A percentile compares a stretch with the other conserved stretches of the same genome.
Conservation (phyloP, 2,797 vertebrate species). For the Australoheros facetus region DNA sequence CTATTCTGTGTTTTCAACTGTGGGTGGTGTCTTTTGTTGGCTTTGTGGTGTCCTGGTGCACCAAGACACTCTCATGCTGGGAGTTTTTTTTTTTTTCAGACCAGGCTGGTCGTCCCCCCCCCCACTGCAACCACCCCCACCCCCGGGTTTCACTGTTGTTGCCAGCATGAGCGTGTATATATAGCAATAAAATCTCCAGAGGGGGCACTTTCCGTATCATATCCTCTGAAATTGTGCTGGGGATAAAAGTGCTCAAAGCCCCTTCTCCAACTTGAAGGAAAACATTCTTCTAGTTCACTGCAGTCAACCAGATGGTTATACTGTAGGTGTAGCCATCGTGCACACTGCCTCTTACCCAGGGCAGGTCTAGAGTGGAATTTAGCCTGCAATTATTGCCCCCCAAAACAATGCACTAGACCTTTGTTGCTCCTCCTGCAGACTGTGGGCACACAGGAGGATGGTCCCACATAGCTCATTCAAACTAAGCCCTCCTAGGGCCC, state of each 20-base stretch:
- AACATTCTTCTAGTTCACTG: neutral
- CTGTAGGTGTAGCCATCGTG: neutral
- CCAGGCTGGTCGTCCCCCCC: neutral
- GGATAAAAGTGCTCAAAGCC: neutral
- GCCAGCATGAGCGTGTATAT: neutral
- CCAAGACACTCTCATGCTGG: neutral
- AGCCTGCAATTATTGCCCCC: neutral
- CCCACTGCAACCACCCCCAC: neutral
- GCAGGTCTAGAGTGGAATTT: neutral
- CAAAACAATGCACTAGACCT: neutral
- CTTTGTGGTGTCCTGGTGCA: conserved; percentile 21
- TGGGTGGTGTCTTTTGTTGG: conserved; percentile 24
- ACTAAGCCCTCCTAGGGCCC: too few relatives aligned
- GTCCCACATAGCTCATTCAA: neutral
- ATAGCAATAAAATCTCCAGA: neutral
- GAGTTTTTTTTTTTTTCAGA: neutral
- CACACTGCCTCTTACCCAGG: neutral
- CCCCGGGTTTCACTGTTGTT: neutral
- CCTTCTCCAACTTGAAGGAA: neutral
- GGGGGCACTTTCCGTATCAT: accelerated
- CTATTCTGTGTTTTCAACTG: conserved; percentile 14
- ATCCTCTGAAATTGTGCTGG: accelerated
- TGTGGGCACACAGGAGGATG: neutral
- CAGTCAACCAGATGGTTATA: neutral
- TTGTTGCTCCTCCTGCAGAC: neutral